Evolutionary conservation across 1,140 invertebrate genomes (phyloP), one percentile per base, ranked within the genome.

Genomic region (Papilio aristodemus): DNA sequence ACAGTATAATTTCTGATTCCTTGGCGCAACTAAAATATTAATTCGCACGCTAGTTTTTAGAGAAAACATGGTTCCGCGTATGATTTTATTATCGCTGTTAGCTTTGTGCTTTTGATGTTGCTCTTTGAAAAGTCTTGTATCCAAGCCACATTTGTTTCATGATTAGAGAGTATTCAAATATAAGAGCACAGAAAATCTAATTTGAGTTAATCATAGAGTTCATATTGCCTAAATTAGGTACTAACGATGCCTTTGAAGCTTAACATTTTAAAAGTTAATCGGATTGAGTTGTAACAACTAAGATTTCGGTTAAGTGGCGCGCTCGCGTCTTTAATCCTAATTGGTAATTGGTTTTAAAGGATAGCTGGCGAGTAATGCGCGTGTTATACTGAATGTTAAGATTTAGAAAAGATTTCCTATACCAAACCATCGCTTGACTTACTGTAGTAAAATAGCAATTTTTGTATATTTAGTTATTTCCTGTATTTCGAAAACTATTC

Each of bases 11-110:
- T 9, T n/a, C 10, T 22, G 4, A 22, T 22, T 19, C 43, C 43
- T 46, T 9, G 17, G 8, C 10, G 17, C 4, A 10, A 13, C 17
- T 22, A 54, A 4, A 54, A 54, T 54, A 22, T 54, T 54, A 5
- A 54, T 54, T 11, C 19, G 11, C 19, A n/a, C 13, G 14, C 41
- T 22, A 54, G 10, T 22, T 54, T 54, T 54, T 19, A 25, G 17
- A 10, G 17, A 19, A 3, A 54, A 54, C 46, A 25, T 54, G 46
- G 17, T 54, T 54, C 46, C 9, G 46, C 10, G 1, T 25, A 22
- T 54, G 46, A 54, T 54, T 54, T 25, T 54, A 54, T 54, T 54
- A 54, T 54, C 19, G 46, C 46, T 54, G 46, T 54, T 54, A 25
- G 46, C 46, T 54, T 54, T 54, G 46, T 22, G 46, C 46, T 54